Percentiles rank a stretch among this genome's conserved stretches.
Evolutionary conservation across 2,888 invertebrate species (phyloP).

Genomic region (Hesperia comma): DNA sequence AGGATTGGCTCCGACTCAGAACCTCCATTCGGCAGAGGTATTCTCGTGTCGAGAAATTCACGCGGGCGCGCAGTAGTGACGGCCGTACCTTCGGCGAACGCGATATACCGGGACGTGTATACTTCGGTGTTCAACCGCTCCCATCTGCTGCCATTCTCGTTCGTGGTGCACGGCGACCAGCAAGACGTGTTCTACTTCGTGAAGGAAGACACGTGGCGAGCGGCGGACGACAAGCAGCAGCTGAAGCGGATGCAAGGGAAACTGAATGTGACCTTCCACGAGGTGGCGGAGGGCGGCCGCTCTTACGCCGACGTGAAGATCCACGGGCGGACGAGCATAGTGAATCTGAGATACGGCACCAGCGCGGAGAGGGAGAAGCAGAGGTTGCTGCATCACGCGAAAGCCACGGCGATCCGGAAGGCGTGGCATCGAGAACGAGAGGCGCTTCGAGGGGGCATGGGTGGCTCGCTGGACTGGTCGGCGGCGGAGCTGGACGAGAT

Average conservation of each 20-base stretch:
- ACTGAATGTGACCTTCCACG: conserved; percentile 96
- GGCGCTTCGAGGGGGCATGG: conserved; percentile 89
- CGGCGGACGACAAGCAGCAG: conserved; percentile 94
- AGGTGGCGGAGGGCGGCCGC: conserved; percentile 89
- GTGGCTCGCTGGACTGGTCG: conserved; percentile 93
- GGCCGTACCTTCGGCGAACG: conserved; percentile 94
- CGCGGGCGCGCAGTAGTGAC: conserved; percentile 92
- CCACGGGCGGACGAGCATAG: conserved; percentile 94
- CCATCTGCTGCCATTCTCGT: conserved; percentile 93
- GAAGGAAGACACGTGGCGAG: conserved; percentile 95
- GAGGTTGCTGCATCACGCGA: conserved; percentile 95
- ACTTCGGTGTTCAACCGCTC: conserved; percentile 96
- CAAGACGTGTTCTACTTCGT: conserved; percentile 97
- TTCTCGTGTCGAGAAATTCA: conserved; percentile 91
- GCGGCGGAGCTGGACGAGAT: conserved; percentile 95
- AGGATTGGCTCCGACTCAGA: conserved; percentile 93
- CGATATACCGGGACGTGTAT: conserved; percentile 95
- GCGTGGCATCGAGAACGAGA: conserved; percentile 97
- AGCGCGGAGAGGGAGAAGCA: conserved; percentile 95
- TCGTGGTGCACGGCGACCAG: conserved; percentile 93
- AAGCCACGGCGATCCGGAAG: conserved; percentile 92
- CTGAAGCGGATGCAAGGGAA: conserved; percentile 94
- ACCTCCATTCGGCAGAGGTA: conserved; percentile 94
- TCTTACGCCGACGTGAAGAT: conserved; percentile 95
- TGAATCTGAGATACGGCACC: conserved; percentile 97